Conservation (phyloP, 2,888 invertebrate genomes). For the Eurois occulta region DNA sequence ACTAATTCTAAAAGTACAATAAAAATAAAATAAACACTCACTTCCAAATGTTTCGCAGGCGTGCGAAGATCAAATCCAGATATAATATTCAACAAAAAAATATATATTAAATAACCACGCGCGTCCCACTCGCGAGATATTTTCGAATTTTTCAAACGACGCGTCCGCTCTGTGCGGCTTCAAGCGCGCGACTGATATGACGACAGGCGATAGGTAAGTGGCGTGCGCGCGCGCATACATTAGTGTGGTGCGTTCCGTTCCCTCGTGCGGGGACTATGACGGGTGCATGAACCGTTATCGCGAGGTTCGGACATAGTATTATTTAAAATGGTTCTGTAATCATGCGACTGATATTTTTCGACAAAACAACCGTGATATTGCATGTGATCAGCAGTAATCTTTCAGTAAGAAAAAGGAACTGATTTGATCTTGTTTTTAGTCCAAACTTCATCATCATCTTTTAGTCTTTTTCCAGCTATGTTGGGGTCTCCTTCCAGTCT, state of each 20-base stretch:
- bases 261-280: conserved; percentile 69
- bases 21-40: conserved; percentile 56
- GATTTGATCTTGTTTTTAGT: neutral
- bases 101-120: conserved; percentile 61
- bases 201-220: conserved; percentile 59
- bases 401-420: conserved; percentile 6
- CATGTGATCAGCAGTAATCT: conserved; percentile 14
- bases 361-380: conserved; percentile 38
- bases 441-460: neutral
- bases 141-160: conserved; percentile 55
- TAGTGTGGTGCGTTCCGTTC: conserved; percentile 66
- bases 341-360: conserved; percentile 35
- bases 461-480: neutral
- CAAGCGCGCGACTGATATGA: conserved; percentile 72
- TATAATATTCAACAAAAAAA: conserved; percentile 57
- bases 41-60: conserved; percentile 49
- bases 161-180: conserved; percentile 69
- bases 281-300: conserved; percentile 78
- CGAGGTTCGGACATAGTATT: conserved; percentile 47
- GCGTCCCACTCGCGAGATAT: conserved; percentile 70
- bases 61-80: conserved; percentile 60
- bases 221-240: conserved; percentile 72
- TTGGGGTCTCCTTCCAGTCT: neutral
- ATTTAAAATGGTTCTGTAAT: conserved; percentile 44
- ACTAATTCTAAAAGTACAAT: conserved; percentile 20